Conservation (phyloP, 2,888 invertebrate genomes). For the Lepidonotus clava region DNA sequence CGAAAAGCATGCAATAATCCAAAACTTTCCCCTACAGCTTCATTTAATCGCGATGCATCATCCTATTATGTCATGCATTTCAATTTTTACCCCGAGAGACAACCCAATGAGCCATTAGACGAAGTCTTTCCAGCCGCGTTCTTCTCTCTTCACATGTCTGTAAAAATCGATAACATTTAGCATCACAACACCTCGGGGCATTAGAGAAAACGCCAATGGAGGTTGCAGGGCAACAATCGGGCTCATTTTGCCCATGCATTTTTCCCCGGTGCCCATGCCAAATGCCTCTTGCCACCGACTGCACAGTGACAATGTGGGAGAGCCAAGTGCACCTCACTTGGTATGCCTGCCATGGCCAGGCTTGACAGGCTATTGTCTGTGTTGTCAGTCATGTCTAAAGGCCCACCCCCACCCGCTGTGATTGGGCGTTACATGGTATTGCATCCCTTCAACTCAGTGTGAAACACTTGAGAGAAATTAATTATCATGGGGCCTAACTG, state of each 20-base stretch:
- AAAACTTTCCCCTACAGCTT: no score
- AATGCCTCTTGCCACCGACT: neutral
- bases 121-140: no score
- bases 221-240: neutral
- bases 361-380: neutral
- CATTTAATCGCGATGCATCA: no score
- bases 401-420: neutral
- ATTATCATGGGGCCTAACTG: neutral
- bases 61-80: no score
- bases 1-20: no score
- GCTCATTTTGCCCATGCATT: no score
- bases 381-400: neutral
- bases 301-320: neutral
- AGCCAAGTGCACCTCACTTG: neutral
- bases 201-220: neutral
- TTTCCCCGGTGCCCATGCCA: neutral
- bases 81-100: no score
- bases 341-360: neutral
- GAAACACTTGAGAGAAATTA: slow-evolving; percentile 23
- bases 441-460: neutral
- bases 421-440: neutral
- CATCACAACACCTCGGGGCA: neutral
- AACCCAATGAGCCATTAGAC: no score
- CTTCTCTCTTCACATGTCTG: no score
- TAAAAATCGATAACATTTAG: slow-evolving; percentile 28